These are phyloP conservation scores for Galerucella calmariensis DNA, from an alignment of 2,888 invertebrate genomes.

Conservation along the genomic window DNA sequence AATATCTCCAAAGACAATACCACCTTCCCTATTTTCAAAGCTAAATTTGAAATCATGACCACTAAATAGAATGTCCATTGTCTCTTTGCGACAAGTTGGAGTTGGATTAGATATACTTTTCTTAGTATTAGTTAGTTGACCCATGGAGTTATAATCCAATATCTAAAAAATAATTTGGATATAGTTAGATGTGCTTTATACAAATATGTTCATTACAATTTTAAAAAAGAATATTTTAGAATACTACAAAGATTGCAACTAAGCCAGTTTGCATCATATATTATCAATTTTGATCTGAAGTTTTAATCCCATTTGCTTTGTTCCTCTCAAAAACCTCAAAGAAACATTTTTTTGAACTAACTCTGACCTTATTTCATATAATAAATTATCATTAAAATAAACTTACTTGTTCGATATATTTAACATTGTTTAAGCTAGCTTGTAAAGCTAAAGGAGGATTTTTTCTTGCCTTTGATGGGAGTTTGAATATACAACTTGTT, in stretches of 20 bases:
- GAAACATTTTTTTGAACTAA: too few species aligned
- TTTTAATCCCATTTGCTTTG: too few species aligned
- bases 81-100: slow-evolving; percentile 33
- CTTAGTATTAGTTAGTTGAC: slow-evolving; percentile 30
- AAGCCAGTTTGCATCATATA: too few species aligned
- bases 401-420: slow-evolving; percentile 50
- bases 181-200: too few species aligned
- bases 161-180: slow-evolving; percentile 38
- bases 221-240: too few species aligned
- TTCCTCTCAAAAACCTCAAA: too few species aligned
- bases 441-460: slow-evolving; percentile 48
- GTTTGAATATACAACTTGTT: slow-evolving; percentile 46
- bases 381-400: neutral
- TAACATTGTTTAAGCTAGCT: slow-evolving; percentile 53
- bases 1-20: slow-evolving; percentile 51
- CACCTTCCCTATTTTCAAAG: slow-evolving; percentile 40
- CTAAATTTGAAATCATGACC: slow-evolving; percentile 40
- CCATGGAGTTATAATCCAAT: slow-evolving; percentile 40
- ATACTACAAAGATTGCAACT: too few species aligned
- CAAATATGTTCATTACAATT: too few species aligned
- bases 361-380: too few species aligned
- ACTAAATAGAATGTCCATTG: slow-evolving; percentile 33
- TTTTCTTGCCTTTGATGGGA: slow-evolving; percentile 44
- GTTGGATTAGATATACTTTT: slow-evolving; percentile 35
- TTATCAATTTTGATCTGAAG: too few species aligned